phyloP scores from a whole-genome alignment of 2,888 invertebrate species.

The Ectemnius continuus region DNA sequence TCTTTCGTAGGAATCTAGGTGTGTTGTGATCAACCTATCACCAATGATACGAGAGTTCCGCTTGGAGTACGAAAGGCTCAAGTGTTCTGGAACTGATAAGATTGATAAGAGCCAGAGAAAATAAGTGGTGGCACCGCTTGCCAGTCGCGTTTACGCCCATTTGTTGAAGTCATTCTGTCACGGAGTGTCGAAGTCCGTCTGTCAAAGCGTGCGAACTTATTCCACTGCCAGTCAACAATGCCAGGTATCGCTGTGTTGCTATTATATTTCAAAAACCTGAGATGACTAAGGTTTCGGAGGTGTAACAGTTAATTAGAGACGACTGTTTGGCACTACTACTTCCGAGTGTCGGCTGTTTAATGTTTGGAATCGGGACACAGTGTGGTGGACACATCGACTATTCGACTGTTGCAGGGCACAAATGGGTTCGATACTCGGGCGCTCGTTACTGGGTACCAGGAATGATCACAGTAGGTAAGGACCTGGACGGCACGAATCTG shows the following conservation, averaged over 20 bases:
- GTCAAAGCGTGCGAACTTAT: too few species aligned
- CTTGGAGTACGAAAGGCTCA: too few species aligned
- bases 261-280: too few species aligned
- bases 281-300: too few species aligned
- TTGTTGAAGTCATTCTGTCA: neutral
- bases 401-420: conserved; percentile 58
- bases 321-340: neutral
- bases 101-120: conserved; percentile 27
- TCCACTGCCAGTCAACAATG: too few species aligned
- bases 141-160: conserved; percentile 26
- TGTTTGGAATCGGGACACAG: neutral
- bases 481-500: conserved; percentile 72
- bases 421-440: conserved; percentile 66
- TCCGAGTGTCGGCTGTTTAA: neutral
- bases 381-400: conserved; percentile 2
- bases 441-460: conserved; percentile 57
- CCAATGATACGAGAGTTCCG: conserved; percentile 3
- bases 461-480: conserved; percentile 71
- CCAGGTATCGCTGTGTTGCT: too few species aligned
- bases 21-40: too few species aligned
- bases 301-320: too few species aligned
- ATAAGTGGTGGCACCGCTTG: conserved; percentile 5
- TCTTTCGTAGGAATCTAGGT: too few species aligned
- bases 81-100: conserved; percentile 24
- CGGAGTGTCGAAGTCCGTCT: too few species aligned